Evolutionary conservation across 2,888 invertebrate species (phyloP).

Genomic region (Morpho deidamia): DNA sequence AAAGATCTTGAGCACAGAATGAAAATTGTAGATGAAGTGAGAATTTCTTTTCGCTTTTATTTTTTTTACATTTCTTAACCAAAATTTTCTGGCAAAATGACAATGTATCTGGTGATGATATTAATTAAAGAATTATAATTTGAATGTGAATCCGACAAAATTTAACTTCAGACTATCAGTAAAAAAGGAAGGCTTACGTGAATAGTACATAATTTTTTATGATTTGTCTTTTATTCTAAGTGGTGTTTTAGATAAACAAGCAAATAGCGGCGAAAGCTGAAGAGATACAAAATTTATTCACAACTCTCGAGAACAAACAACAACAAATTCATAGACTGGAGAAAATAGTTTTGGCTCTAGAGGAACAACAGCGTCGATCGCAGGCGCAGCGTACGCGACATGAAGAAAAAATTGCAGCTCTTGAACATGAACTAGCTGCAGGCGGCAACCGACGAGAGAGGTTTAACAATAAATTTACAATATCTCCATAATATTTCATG

Average conservation of each 20-base stretch:
- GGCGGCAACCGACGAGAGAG: slow-evolving; percentile 55
- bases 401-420: slow-evolving; percentile 76
- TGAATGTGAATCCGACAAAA: no score
- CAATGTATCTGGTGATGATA: no score
- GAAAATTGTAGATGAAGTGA: slow-evolving; percentile 72
- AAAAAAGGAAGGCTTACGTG: no score
- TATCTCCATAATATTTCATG: no score
- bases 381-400: slow-evolving; percentile 79
- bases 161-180: no score
- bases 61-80: not conserved
- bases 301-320: slow-evolving; percentile 73
- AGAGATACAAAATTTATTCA: slow-evolving; percentile 71
- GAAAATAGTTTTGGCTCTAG: slow-evolving; percentile 74
- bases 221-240: no score
- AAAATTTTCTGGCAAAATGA: not conserved
- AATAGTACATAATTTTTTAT: no score
- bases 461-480: slow-evolving; percentile 27
- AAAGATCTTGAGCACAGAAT: slow-evolving; percentile 66
- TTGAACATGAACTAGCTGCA: slow-evolving; percentile 72
- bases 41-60: slow-evolving; percentile 25
- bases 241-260: slow-evolving; percentile 56
- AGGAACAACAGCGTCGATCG: slow-evolving; percentile 76
- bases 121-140: no score
- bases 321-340: slow-evolving; percentile 76
- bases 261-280: slow-evolving; percentile 72